Percentiles rank a stretch among this genome's conserved stretches.
phyloP scores from a whole-genome alignment of 2,797 vertebrate genomes.

The Urocyon cinereoargenteus region DNA sequence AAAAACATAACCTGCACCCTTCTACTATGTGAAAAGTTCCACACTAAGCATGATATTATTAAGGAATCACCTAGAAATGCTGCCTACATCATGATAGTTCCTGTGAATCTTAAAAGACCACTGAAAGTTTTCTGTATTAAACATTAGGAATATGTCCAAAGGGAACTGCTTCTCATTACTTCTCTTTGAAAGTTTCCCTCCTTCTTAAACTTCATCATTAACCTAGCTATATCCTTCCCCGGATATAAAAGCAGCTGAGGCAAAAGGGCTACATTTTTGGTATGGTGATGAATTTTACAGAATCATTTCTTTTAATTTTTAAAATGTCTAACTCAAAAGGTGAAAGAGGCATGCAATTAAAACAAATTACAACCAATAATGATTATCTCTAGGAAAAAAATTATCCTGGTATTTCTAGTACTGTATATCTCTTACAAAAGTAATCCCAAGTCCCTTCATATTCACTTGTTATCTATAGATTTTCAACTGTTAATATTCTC shows the following conservation, averaged over 20 bases:
- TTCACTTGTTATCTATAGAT: background rate
- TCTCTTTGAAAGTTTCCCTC: slow-evolving; percentile 48
- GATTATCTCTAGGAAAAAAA: background rate
- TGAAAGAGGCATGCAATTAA: background rate
- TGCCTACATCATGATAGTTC: background rate
- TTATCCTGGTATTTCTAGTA: background rate
- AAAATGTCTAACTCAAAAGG: slow-evolving; percentile 31
- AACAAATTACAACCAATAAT: slow-evolving; percentile 46
- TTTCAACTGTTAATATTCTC: background rate
- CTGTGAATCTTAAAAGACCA: background rate
- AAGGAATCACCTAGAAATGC: background rate
- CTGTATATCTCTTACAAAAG: background rate
- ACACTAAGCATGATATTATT: background rate
- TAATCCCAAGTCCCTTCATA: background rate
- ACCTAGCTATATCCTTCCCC: background rate
- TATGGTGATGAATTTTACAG: background rate
- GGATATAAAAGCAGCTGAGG: background rate
- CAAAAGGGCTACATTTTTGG: background rate
- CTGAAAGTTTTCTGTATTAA: background rate
- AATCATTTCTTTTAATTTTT: slow-evolving; percentile 56
- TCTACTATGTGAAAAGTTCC: background rate
- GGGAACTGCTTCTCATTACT: background rate
- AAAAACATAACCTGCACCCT: background rate
- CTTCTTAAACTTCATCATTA: slow-evolving; percentile 27
- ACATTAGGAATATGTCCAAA: background rate